Percentiles rank a stretch among this genome's conserved stretches.
phyloP scores from a whole-genome alignment of 2,888 invertebrate species.

The Listrodromus nycthemerus region DNA sequence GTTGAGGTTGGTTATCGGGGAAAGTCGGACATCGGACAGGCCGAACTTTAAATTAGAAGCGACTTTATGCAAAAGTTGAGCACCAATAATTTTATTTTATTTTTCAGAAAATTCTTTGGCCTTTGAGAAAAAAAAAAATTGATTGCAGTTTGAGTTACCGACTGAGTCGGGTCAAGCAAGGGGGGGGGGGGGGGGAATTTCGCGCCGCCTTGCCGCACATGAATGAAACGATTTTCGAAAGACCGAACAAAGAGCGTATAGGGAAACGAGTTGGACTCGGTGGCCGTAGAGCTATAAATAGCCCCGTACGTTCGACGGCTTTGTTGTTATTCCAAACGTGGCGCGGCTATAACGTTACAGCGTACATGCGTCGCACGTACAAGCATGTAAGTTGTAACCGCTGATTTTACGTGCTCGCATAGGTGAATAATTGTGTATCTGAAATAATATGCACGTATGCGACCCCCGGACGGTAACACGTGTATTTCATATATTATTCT shows the following conservation, averaged over 20 bases:
- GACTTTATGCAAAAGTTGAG: background rate
- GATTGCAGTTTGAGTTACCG: background rate
- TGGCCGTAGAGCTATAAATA: conserved; percentile 62
- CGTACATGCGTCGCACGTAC: conserved; percentile 62
- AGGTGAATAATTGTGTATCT: conserved; percentile 30
- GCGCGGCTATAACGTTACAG: conserved; percentile 47
- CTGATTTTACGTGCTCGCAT: conserved; percentile 23
- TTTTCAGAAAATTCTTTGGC: background rate
- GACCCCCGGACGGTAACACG: background rate
- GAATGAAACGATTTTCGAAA: conserved; percentile 36
- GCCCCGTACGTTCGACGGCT: conserved; percentile 43
- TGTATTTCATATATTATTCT: conserved; percentile 4
- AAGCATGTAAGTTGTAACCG: conserved; percentile 18
- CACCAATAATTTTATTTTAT: background rate
- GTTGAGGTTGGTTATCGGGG: background rate
- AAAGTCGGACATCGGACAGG: background rate
- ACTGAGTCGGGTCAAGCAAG: background rate
- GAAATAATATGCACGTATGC: conserved; percentile 8
- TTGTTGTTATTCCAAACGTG: conserved; percentile 59
- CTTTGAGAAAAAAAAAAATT: background rate
- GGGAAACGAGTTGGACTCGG: conserved; percentile 15
- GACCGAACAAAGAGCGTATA: conserved; percentile 2
- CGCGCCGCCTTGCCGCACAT: background rate
- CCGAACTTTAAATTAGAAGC: background rate
- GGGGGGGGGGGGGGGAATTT: background rate